phyloP scores from a whole-genome alignment of 2,797 vertebrate species.

The Triplophysa yarkandensis region DNA sequence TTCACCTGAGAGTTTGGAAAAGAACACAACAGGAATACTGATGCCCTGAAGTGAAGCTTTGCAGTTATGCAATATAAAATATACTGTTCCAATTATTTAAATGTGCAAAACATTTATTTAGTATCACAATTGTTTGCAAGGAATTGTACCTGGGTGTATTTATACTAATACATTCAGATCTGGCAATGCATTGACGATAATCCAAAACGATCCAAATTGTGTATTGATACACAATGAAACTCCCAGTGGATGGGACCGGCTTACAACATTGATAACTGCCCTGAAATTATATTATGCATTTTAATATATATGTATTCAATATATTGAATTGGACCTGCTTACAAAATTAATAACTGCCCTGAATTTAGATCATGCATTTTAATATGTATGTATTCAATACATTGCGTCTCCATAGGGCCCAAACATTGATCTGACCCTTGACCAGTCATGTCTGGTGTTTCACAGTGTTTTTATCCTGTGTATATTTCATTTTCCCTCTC shows the following conservation, averaged over 20 bases:
- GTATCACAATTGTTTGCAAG: neutral
- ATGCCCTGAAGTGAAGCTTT: constrained; percentile 37
- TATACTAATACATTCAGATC: neutral
- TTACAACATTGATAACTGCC: constrained; percentile 26
- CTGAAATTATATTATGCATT: constrained; percentile 9
- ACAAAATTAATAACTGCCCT: constrained; percentile 24
- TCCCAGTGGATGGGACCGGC: constrained; percentile 12
- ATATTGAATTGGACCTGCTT: neutral
- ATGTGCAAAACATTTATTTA: constrained; percentile 6
- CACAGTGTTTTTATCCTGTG: neutral
- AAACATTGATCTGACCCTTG: constrained; percentile 8
- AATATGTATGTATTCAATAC: neutral
- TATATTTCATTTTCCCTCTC: neutral
- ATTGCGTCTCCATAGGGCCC: neutral
- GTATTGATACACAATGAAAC: constrained; percentile 6
- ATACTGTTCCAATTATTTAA: constrained; percentile 17
- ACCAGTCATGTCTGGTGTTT: neutral
- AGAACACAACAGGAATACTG: constrained; percentile 52
- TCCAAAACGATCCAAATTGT: neutral
- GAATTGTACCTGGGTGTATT: neutral
- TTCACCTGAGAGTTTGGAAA: constrained; percentile 59
- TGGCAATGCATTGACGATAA: neutral
- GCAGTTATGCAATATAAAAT: constrained; percentile 27
- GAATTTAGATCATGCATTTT: constrained; percentile 11
- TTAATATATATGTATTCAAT: constrained; percentile 1